Evolutionary conservation across 2,113 vertebrate genomes (phyloP).

Genomic region (Dasyurus viverrinus): DNA sequence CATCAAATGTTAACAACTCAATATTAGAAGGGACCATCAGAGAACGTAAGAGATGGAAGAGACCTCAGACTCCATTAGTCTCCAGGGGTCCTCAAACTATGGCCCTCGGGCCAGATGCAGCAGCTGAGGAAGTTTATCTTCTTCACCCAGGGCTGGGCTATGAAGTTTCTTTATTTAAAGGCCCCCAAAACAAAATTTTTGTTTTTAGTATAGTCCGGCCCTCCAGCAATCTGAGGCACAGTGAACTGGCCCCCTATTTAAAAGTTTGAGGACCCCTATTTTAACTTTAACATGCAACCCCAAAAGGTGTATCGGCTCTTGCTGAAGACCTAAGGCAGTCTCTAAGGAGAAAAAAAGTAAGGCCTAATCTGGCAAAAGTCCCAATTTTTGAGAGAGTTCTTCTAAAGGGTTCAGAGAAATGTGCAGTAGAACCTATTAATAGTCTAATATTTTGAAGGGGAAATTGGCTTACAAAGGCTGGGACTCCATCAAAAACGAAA

Average conservation of each 20-base stretch:
- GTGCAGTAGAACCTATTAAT: background rate
- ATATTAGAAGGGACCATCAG: background rate
- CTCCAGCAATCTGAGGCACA: no score
- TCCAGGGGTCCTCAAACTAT: no score
- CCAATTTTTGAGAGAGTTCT: background rate
- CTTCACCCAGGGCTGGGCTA: no score
- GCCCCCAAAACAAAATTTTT: no score
- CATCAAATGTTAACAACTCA: background rate
- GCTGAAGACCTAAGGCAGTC: background rate
- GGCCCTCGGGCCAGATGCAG: no score
- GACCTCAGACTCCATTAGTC: background rate
- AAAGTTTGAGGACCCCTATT: no score
- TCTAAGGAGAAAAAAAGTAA: background rate
- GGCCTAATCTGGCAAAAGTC: background rate
- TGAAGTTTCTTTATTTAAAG: no score
- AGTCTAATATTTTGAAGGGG: background rate
- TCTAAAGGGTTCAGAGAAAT: background rate
- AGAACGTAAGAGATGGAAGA: background rate
- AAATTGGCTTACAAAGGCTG: background rate
- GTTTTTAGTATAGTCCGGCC: no score
- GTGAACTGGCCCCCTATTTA: no score
- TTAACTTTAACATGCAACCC: background rate
- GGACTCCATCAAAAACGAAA: background rate
- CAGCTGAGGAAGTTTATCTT: no score
- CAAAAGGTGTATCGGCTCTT: background rate